Base-by-base conservation (phyloP, 2,797 vertebrate genomes). In the Tachyglossus aculeatus region DNA sequence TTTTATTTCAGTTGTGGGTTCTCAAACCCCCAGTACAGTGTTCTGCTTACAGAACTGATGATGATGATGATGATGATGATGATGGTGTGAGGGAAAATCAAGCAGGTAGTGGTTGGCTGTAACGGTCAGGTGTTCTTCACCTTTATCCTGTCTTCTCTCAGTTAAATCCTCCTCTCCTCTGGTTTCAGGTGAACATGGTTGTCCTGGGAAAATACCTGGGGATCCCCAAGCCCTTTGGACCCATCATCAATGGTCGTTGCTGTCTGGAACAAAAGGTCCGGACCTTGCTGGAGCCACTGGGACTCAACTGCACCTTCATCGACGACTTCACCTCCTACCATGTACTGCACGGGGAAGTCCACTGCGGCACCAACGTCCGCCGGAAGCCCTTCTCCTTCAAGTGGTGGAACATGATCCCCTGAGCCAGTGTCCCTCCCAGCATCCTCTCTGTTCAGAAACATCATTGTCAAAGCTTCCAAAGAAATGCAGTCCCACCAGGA, bases 211-310 rank as follows among this genome's bases (percentile, higher is more conserved):
- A 89, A 38, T 67, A 93, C 68, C 91, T 97, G 10, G 96, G 94
- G 64, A 93, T 96, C 77, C 96, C 95, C 1, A 96, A 97, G 72
- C 95, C 95, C 4, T 96, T 95, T 8, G 95, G 95, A 2, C 96
- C 96, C 3, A 51, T 85, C 74, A 90, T 96, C 82, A 66, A 94
- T 0, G 95, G 95, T 2, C 71, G 29, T 40, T 96, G 96, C 38
- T 91, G 79, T 67, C 86, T 97, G 65, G 96, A 96, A 88, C 75
- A 91, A 5, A 89, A 93, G 88, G 91, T 95, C 82, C 66, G 87
- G 50, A 89, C 91, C 5, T 88, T 96, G 79, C 76, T 97, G 89
- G 89, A 92, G 79, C 89, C 83, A 0, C 90, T 97, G 72, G 95
- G 93, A 14, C 94, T 96, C 22, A 75, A 4, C 34, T 96, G 95